Evolutionary conservation across 1,140 invertebrate species (phyloP).

Genomic region (Thaumatotibia leucotreta): DNA sequence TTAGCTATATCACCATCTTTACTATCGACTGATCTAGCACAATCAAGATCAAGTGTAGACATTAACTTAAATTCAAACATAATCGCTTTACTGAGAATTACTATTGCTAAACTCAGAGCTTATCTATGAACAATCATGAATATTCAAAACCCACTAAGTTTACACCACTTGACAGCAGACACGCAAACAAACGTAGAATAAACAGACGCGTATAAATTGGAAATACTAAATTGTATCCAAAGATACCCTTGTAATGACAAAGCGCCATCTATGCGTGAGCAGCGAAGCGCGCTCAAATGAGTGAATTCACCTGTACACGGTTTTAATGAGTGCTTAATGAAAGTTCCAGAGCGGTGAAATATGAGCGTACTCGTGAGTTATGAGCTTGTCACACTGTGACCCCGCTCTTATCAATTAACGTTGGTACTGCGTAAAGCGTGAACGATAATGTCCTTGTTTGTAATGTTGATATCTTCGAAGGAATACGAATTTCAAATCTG

Average conservation of each 20-base stretch:
- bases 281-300: not conserved
- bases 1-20: too few relatives aligned
- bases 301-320: slow-evolving; percentile 8
- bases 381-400: slow-evolving; percentile 33
- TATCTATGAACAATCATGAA: not conserved
- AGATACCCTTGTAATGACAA: not conserved
- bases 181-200: not conserved
- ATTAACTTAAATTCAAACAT: too few relatives aligned
- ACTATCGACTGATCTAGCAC: too few relatives aligned
- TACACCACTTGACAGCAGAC: not conserved
- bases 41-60: too few relatives aligned
- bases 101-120: not conserved
- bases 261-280: not conserved
- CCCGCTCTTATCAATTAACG: slow-evolving; percentile 40
- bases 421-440: slow-evolving; percentile 24
- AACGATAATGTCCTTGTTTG: slow-evolving; percentile 23
- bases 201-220: not conserved
- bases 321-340: slow-evolving; percentile 37
- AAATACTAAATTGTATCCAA: not conserved
- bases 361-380: slow-evolving; percentile 37
- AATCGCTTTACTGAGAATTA: too few relatives aligned
- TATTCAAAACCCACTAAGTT: not conserved
- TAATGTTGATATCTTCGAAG: slow-evolving; percentile 18
- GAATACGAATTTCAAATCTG: slow-evolving; percentile 19
- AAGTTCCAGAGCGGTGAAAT: slow-evolving; percentile 38